Evolutionary conservation across 2,888 invertebrate species (phyloP).

Genomic region (Cryptophagus acutangulus): DNA sequence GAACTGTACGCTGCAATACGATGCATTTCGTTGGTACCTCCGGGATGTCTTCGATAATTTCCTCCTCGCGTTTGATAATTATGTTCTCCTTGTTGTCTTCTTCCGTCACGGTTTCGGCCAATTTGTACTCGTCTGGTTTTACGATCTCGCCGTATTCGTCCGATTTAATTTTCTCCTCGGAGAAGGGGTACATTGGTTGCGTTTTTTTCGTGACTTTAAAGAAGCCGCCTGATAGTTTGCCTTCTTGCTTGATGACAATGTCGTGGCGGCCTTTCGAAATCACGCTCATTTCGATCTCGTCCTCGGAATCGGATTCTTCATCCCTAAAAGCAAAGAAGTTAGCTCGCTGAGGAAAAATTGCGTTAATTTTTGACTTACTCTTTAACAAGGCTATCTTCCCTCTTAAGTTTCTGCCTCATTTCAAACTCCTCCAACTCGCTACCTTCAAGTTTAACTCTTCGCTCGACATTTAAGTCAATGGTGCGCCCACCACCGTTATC

Average conservation of each 20-base stretch:
- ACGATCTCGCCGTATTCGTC: conserved; percentile 98
- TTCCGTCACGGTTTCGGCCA: conserved; percentile 67
- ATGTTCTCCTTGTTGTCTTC: conserved; percentile 67
- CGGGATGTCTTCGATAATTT: conserved; percentile 47
- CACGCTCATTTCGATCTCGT: conserved; percentile 78
- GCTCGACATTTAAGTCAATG: conserved; percentile 65
- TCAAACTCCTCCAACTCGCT: conserved; percentile 71
- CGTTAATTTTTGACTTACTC: conserved; percentile 33
- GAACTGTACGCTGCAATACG: conserved; percentile 65
- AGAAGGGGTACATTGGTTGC: conserved; percentile 94
- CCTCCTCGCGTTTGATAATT: conserved; percentile 61
- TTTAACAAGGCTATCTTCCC: conserved; percentile 32
- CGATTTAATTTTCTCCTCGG: conserved; percentile 83
- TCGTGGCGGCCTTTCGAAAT: conserved; percentile 80
- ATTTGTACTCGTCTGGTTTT: conserved; percentile 84
- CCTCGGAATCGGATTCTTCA: conserved; percentile 76
- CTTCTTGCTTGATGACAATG: conserved; percentile 75
- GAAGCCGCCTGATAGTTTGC: conserved; percentile 63
- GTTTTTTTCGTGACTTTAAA: conserved; percentile 87
- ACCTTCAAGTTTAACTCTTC: conserved; percentile 71
- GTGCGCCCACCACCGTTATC: conserved; percentile 71
- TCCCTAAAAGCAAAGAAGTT: conserved; percentile 50
- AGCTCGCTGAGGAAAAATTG: conserved; percentile 4
- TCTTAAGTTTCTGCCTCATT: conserved; percentile 58
- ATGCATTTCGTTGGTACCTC: conserved; percentile 92